These are phyloP conservation scores for Clarias pachynema DNA, from an alignment of 2,797 vertebrate species.

Conservation along the genomic window DNA sequence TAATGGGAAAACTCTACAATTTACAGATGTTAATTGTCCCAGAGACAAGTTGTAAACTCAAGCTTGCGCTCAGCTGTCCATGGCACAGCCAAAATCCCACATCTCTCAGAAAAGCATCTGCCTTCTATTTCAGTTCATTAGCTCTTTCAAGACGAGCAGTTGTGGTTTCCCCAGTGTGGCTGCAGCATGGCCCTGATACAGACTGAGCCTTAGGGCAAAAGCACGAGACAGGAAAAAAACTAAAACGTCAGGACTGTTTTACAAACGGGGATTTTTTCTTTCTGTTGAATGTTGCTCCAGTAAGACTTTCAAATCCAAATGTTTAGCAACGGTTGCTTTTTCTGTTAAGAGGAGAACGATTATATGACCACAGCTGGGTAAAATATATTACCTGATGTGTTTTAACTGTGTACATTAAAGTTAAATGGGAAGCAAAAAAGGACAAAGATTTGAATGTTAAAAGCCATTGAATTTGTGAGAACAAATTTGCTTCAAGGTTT, in stretches of 20 bases:
- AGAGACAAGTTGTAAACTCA: constrained; percentile 35
- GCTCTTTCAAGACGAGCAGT: constrained; percentile 26
- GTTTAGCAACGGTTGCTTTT: background rate
- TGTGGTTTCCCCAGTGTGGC: constrained; percentile 18
- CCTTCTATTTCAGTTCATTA: constrained; percentile 25
- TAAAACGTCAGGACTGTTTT: background rate
- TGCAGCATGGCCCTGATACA: constrained; percentile 35
- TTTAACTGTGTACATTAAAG: constrained; percentile 66
- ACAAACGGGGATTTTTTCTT: background rate
- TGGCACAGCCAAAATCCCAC: constrained; percentile 9
- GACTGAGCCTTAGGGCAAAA: constrained; percentile 34
- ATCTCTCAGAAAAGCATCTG: constrained; percentile 34
- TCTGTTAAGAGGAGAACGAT: background rate
- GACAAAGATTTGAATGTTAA: constrained; percentile 11
- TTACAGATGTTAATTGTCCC: constrained; percentile 25
- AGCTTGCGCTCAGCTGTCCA: constrained; percentile 20
- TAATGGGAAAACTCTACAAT: constrained; percentile 1
- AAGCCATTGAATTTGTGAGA: background rate
- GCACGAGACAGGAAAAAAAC: constrained; percentile 12
- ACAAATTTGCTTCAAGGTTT: background rate
- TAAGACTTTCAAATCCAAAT: constrained; percentile 12
- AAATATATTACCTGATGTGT: constrained; percentile 67
- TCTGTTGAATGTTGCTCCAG: background rate
- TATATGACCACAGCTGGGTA: constrained; percentile 51
- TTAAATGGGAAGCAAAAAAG: constrained; percentile 50